Evolutionary conservation across 2,888 invertebrate genomes (phyloP), one percentile per base, ranked within the genome.

Genomic region (Hipparchia sbordonii): DNA sequence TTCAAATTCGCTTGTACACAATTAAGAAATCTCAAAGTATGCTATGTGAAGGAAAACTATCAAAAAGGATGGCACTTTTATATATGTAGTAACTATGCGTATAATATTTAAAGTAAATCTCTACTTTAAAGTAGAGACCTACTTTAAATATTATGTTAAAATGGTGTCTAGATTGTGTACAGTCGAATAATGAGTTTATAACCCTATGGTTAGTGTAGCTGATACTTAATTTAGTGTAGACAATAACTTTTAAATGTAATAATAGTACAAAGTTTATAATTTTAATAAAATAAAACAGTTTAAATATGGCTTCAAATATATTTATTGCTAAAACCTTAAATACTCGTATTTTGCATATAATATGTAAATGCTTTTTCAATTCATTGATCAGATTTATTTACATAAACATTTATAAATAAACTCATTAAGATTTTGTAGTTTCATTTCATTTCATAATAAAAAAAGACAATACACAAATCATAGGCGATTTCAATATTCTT

Each of bases 311-410:
- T 85, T 85, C 81, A 75, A 82, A 80, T 79, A 82, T 81, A 79
- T 90, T 91, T 90, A 90, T 89, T 90, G 81, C 79, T 83, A 84
- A 82, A 85, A 85, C 85, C 80, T 82, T 81, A 81, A 77, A 79
- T 81, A 81, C 80, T 61, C 52, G n/a, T 66, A 66, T 39, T 39
- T 23, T 51, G 51, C 68, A 59, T 23, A 6, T 82, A 82, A 84
- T 86, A 87, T 87, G 85, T 87, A 84, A 84, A 84, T 86, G 83
- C 85, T 83, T 84, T 84, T 78, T 74, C 57, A 70, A 83, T 82
- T 77, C 75, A 73, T 67, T 67, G 39, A 59, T 67, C 23, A 23
- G 23, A 23, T 23, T 23, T 23, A 23, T 23, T 72, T 63, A 63
- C 7, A 63, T 46, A 60, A 39, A 66, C 39, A 66, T 23, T 56